Evolutionary conservation across 1,140 invertebrate species (phyloP), one percentile per base, ranked within the genome.

Genomic region (Lasaia peninsularis): DNA sequence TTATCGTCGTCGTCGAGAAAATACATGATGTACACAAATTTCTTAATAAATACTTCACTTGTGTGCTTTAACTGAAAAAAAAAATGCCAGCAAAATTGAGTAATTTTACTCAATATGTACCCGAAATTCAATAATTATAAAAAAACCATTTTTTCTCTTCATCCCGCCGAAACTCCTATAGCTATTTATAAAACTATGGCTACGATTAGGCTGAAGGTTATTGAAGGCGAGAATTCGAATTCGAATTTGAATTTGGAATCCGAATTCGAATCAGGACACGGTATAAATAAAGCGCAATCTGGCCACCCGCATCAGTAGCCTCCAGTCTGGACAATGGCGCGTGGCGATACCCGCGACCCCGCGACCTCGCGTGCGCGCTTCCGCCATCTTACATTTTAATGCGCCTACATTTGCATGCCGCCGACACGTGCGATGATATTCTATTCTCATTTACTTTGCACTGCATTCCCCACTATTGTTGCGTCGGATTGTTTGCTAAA

Each of bases 341-440:
- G 84, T 84, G 84, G 80, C 75, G 75, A 21, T 48, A 48, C 40
- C 14, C 59, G 73, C 78, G 81, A 82, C 81, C 79, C 65, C 62
- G 63, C 77, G 81, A 83, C 80, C 84, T 83, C 78, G 80, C 80
- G 81, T 81, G 83, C 78, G 75, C 75, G 81, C 80, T 85, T 83
- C 81, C 80, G 83, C 83, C 81, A 85, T 86, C 77, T 84, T 81
- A 80, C 71, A 85, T 86, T 84, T 80, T 78, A 87, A 85, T 85
- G 81, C 74, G 75, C 69, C 60, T 63, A 54, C 71, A 85, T 85
- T 83, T 80, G 80, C 80, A 83, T 87, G 64, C 60, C 50, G 66
- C 63, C 56, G 71, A 80, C 80, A 78, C 77, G 78, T 84, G 79
- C 74, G 73, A 80, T 78, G 71, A 80, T 83, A 80, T 82, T 83